Base-by-base conservation (phyloP, 2,113 vertebrate species). In the Eurypyga helias region DNA sequence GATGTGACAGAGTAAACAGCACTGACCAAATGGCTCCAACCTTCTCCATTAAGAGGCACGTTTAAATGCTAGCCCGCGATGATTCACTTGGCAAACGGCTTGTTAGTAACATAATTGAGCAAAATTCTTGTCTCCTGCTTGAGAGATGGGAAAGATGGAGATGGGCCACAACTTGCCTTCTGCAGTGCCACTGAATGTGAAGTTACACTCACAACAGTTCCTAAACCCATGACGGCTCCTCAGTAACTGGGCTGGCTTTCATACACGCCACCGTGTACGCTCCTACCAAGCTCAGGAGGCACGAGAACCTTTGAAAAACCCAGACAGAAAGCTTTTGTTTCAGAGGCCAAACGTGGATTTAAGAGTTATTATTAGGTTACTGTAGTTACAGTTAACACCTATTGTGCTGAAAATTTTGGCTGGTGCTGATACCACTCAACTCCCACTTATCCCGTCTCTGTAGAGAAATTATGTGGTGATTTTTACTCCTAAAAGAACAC, bases 301-400 rank as follows among this genome's bases (percentile, higher is more conserved):
- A 58, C 60, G 60, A 89, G 43, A 70, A 81, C 25, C 46, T 86
- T 83, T 80, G 54, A 75, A 69, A 87, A 83, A 66, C 15, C 11
- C 49, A 86, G 58, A 93, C 66, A 87, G 64, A 85, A 86, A 62
- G 10, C 83, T 92, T 93, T 90, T 93, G 75, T 93, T 92, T 89
- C 60, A 60, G 71, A 92, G 25, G 57, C 65, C 52, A 93, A 91
- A 62, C 16, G 17, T 7, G 31, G 48, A 82, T 79, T 82, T 60
- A 78, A 36, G 54, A 82, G 69, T 29, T 52, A 45, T 41, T 12
- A 41, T 41, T 41, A 41, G 41, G 41, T 41, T 41, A 41, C 9
- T 41, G 12, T 41, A 41, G 12, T 12, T 10, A 41, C 41, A 41
- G 41, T 72, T 75, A 55, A 91, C 43, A 72, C 43, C 65, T 76